Base-by-base conservation (phyloP, 2,888 invertebrate genomes). In the Morpho achilles region DNA sequence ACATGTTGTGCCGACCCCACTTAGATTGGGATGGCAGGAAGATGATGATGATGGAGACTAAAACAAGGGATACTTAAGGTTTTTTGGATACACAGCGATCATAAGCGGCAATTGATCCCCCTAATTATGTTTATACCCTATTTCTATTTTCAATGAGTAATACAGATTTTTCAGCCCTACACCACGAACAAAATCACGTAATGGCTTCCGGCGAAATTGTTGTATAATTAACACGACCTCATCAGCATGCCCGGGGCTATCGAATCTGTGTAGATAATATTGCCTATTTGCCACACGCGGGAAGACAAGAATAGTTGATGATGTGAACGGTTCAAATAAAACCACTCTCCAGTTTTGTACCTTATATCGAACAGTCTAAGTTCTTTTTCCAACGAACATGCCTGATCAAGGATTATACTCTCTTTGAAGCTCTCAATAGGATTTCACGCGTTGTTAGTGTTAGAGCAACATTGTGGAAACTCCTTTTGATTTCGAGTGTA, bases 381-480 rank as follows among this genome's bases (percentile, higher is more conserved):
- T 64, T 44, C 23, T 50, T 63, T 52, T 68, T 69, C 66, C 45
- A 43, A 47, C 58, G 60, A 16, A 50, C 41, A 43, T 7, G 7
- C 16, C 23, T 63, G 56, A 66, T 66, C 63, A 64, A 67, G 79
- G 76, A 80, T 81, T 79, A 77, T 72, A 75, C 71, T 77, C 76
- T 82, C 87, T 88, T 88, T 88, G 88, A 88, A 77, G 84, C 78
- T 82, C 77, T 77, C 83, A 88, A 89, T 83, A 81, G 79, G 87
- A 89, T 88, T 88, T 88, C 82, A 87, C 84, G 88, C 81, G 75
- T 87, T 80, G 87, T 87, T 88, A 88, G 84, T 82, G 81, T 75
- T 80, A 78, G 79, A 82, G 84, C 78, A 87, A 83, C 83, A 87
- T 77, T 81, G 80, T 80, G 82, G 81, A 88, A 80, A 78, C 72